A percentile compares a stretch with the other conserved stretches of the same genome.
These are phyloP conservation scores for Ramphastos sulfuratus DNA, from an alignment of 2,113 vertebrate species.

Conservation along the genomic window DNA sequence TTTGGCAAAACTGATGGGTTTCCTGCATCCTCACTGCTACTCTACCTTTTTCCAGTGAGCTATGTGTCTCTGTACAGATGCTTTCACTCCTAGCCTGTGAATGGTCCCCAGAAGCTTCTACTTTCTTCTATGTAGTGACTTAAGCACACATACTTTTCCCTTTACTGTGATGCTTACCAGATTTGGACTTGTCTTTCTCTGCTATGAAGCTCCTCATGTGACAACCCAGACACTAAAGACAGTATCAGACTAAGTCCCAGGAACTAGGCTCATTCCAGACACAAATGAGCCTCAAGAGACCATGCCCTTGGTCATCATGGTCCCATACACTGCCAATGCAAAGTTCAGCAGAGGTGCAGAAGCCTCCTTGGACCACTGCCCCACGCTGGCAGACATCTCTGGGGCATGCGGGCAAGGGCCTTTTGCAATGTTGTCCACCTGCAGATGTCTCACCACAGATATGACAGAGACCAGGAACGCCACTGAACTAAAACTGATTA, in stretches of 20 bases:
- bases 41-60: neutral
- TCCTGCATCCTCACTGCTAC: neutral
- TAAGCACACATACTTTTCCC: neutral
- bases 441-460: fast-evolving
- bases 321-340: neutral
- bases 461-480: fast-evolving
- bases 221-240: neutral
- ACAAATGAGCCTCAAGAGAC: neutral
- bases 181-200: neutral
- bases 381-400: fast-evolving
- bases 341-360: fast-evolving
- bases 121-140: neutral
- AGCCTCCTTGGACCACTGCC: fast-evolving
- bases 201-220: neutral
- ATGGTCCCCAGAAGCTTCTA: neutral
- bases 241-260: fast-evolving
- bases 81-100: neutral
- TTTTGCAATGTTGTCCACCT: fast-evolving
- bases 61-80: neutral
- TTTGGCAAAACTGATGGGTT: neutral
- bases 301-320: neutral
- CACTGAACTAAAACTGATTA: neutral
- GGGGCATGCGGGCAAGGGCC: neutral
- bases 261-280: fast-evolving
- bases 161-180: neutral